Base-by-base conservation (phyloP, 2,797 vertebrate species). In the Eospalax fontanierii region DNA sequence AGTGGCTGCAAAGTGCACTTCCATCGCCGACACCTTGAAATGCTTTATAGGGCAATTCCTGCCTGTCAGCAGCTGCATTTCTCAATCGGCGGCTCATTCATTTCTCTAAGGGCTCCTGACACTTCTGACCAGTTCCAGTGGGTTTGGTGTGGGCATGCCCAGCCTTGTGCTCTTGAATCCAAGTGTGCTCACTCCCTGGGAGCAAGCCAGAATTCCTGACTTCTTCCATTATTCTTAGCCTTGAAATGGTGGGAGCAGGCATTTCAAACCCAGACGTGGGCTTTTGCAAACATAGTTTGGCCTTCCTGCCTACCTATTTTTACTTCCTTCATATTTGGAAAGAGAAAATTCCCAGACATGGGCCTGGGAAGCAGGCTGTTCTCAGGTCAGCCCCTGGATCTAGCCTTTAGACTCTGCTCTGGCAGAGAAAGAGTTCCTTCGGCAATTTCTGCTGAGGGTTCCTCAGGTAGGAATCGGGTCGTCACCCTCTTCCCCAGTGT, bases 231-330 rank as follows among this genome's bases (percentile, higher is more conserved):
- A 97, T 95, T 97, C 95, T 98, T 96, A 97, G 97, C 78, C 93
- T 96, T 79, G 91, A 94, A 73, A 94, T 93, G 95, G 95, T 98
- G 97, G 96, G 96, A 96, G 96, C 91, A 93, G 81, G 95, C 87
- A 1, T 96, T 97, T 96, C 78, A 89, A 97, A 97, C 91, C 93
- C 95, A 97, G 97, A 96, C 97, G 70, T 84, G 73, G 92, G 83
- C 79, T 95, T 97, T 91, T 92, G 92, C 82, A 96, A 95, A 96
- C 94, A 97, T 96, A 97, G 90, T 94, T 97, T 97, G 96, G 96
- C 92, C 87, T 97, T 96, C 95, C 95, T 97, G 96, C 88, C 96
- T 96, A 96, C 97, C 97, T 97, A 97, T 97, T 98, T 97, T 97
- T 97, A 97, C 93, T 95, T 96, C 95, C 82, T 88, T 93, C 81